Conservation (phyloP, 2,888 invertebrate genomes). For the Bugula neritina region DNA sequence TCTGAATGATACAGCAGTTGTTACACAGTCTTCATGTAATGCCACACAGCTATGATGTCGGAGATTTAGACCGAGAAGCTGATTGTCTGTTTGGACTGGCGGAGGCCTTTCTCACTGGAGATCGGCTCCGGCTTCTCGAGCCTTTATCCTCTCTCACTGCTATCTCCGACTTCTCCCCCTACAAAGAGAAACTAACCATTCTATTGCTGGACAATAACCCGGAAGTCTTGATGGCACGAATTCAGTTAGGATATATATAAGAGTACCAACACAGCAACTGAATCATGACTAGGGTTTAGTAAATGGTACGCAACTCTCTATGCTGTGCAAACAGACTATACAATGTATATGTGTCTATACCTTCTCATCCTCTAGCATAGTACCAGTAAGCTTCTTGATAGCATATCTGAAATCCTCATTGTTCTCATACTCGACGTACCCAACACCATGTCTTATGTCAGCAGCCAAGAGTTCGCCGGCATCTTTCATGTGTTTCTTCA, state of each 20-base stretch:
- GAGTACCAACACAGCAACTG: no score
- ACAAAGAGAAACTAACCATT: not conserved
- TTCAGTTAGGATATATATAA: no score
- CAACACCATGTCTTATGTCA: slow-evolving; percentile 96
- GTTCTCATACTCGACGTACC: slow-evolving; percentile 93
- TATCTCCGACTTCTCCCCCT: not conserved
- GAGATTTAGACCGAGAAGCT: not conserved
- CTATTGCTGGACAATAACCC: not conserved
- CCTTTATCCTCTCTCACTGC: not conserved
- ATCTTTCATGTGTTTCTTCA: slow-evolving; percentile 98
- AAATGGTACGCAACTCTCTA: not conserved
- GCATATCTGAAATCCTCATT: slow-evolving; percentile 99
- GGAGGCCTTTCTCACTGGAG: not conserved
- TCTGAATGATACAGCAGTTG: no score
- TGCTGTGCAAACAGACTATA: not conserved
- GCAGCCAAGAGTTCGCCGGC: slow-evolving; percentile 99
- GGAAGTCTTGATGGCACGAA: no score
- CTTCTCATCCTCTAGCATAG: slow-evolving; percentile 64
- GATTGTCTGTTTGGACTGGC: not conserved
- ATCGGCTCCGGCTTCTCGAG: slow-evolving; percentile 1
- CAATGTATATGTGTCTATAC: no score
- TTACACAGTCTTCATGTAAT: no score
- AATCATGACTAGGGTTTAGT: no score
- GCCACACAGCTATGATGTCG: not conserved
- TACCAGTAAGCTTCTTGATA: slow-evolving; percentile 93